Base-by-base conservation (phyloP, 2,113 vertebrate genomes). In the Ahaetulla prasina region DNA sequence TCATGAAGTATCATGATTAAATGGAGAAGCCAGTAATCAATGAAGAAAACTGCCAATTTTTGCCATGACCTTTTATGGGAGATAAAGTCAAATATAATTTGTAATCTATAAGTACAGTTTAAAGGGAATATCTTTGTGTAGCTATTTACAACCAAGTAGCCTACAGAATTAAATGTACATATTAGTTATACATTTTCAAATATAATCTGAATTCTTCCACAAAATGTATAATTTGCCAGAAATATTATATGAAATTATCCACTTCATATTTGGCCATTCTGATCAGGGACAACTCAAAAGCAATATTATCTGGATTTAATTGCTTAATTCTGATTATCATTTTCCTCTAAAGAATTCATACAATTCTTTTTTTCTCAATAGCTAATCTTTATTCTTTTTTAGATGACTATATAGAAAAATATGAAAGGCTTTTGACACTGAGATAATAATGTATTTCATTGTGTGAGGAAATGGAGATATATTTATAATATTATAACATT, bases 361-460 rank as follows among this genome's bases (percentile, higher is more conserved):
- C 85, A 89, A 63, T 85, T 50, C 63, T 2, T 87, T 92, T 85
- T 68, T 85, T 22, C 0, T 27, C 10, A 53, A 91, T 68, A 91
- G 60, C 57, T 93, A 74, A 88, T 92, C 27, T 85, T 89, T 92
- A 84, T 92, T 92, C 60, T 91, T 7, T 94, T 93, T 54, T 52
- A 47, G 68, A 85, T 52, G 91, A 95, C 63, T 4, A 0, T 49
- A 54, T 2, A 90, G 23, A 93, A 25, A 93, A 18, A 90, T 91
- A 2, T 0, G n/a, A 39, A 94, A 91, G 1, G n/a, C 49, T 20
- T 91, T 18, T 89, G 45, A 93, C 63, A 93, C 85, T 50, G 53
- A 92, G 89, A 63, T 90, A 92, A 92, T 92, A 92, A 92, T 92
- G 80, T 92, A 45, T 90, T 93, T 91, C 25, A 9, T 88, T 8